Conservation (phyloP, 2,888 invertebrate genomes). For the Silvanus unidentatus region DNA sequence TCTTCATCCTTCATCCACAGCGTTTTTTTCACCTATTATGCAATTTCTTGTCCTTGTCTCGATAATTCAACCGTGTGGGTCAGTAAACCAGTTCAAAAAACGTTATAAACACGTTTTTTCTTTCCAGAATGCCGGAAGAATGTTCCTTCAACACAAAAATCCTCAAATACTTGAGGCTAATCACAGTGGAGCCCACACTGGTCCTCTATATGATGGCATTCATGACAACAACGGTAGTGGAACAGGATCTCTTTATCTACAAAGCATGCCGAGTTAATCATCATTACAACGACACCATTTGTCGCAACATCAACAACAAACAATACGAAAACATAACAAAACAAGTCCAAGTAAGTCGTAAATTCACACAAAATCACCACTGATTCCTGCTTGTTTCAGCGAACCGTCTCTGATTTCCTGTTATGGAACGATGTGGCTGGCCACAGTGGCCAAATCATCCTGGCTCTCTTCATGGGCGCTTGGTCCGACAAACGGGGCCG, state of each 20-base stretch:
- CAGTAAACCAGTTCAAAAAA: no score
- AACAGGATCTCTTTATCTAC: slow-evolving; percentile 72
- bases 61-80: no score
- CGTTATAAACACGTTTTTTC: no score
- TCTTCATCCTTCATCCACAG: no score
- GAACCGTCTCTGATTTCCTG: slow-evolving; percentile 67
- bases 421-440: slow-evolving; percentile 74
- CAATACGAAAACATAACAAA: slow-evolving; percentile 56
- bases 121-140: slow-evolving; percentile 17
- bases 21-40: no score
- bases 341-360: slow-evolving; percentile 65
- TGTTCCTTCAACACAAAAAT: slow-evolving; percentile 13
- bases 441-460: slow-evolving; percentile 65
- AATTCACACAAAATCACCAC: no score
- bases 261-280: slow-evolving; percentile 74
- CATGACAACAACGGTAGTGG: slow-evolving; percentile 73
- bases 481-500: slow-evolving; percentile 77
- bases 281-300: slow-evolving; percentile 61
- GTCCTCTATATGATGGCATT: slow-evolving; percentile 85
- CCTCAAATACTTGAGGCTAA: slow-evolving; percentile 33
- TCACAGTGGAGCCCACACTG: slow-evolving; percentile 82
- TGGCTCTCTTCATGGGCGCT: slow-evolving; percentile 74
- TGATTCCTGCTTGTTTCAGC: no score
- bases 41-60: no score
- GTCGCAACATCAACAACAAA: slow-evolving; percentile 55